These are phyloP conservation scores for Blastomussa wellsi DNA, from an alignment of 92 coral and sea anemone genomes.

Conservation along the genomic window DNA sequence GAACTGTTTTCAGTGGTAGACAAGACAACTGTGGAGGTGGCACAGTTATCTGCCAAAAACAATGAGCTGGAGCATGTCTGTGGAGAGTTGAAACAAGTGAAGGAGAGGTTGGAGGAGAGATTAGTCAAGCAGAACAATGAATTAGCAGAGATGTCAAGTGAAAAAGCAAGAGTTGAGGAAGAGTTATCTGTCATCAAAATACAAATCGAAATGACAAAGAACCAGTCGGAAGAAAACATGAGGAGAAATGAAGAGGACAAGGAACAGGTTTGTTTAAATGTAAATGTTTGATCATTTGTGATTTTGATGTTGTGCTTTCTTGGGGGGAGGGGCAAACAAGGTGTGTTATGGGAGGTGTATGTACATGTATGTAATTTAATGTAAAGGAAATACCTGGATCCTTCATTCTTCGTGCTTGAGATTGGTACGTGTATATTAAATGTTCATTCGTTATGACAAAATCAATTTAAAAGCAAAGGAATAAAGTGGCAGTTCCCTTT, in stretches of 20 bases:
- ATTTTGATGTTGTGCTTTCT: not conserved
- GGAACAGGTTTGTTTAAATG: slow-evolving; percentile 29
- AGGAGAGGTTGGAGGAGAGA: slow-evolving; percentile 7
- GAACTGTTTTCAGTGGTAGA: slow-evolving; percentile 31
- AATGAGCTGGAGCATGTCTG: slow-evolving; percentile 45
- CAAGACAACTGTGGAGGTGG: slow-evolving; percentile 29
- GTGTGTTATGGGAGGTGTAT: no score
- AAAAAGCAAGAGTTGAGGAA: slow-evolving; percentile 36
- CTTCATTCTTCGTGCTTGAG: no score
- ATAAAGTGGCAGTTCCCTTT: no score
- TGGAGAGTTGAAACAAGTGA: slow-evolving; percentile 13
- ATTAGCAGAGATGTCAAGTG: slow-evolving; percentile 12
- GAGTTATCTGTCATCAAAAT: not conserved
- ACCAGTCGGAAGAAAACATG: slow-evolving; percentile 11
- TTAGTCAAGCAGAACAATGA: slow-evolving; percentile 9
- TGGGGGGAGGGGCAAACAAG: no score
- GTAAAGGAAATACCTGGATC: no score
- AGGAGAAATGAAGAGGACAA: slow-evolving; percentile 24
- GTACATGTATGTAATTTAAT: no score
- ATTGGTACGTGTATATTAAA: no score
- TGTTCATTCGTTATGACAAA: no score
- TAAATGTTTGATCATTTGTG: not conserved
- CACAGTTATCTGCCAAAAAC: slow-evolving; percentile 36
- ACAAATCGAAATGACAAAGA: slow-evolving; percentile 12
- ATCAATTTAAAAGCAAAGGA: no score